Base-by-base conservation (phyloP, 2,113 vertebrate genomes). In the Rhabdomys dilectus region DNA sequence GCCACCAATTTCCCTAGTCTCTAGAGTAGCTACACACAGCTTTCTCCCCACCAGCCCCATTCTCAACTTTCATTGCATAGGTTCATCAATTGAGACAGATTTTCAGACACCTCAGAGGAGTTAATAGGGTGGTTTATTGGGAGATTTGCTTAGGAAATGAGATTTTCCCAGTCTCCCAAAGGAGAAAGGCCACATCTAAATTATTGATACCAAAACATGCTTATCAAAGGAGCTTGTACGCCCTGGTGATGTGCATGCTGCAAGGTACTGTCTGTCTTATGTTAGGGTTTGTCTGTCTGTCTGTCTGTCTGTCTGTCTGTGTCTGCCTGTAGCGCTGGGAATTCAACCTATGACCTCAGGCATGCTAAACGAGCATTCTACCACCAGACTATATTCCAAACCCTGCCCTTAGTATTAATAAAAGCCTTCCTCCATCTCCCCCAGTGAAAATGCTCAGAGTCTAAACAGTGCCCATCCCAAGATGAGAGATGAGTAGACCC, bases 141-240 rank as follows among this genome's bases (percentile, higher is more conserved):
- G 96, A 96, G 87, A 86, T 80, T 92, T 81, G 84, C 97, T 96
- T 97, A 97, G 98, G 98, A 98, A 98, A 97, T 93, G 97, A 92
- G 7, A 78, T 89, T 95, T 96, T 96, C 39, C 94, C 91, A 1
- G 15, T 82, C 94, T 97, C 97, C 97, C 97, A 11, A 21, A 60
- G 97, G 98, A 97, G 84, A 56, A 31, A 0, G 5, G 7, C 77
- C 42, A 0, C 2, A 70, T 95, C 94, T 98, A 95, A 97, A 97
- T 98, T 97, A 98, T 96, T 97, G 96, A 98, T 96, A 4, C 80
- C 56, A 16, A 22, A 66, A 8, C 81, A 0, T 21, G 73, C 95
- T 96, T 68, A 9, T 2, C 96, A 66, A 66, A 91, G 96, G 48
- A 96, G 92, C 94, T 92, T 6, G 89, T 10, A 0, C 19, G 4